phyloP scores from a whole-genome alignment of 2,113 vertebrate species.

The Sinocyclocheilus rhinocerous region DNA sequence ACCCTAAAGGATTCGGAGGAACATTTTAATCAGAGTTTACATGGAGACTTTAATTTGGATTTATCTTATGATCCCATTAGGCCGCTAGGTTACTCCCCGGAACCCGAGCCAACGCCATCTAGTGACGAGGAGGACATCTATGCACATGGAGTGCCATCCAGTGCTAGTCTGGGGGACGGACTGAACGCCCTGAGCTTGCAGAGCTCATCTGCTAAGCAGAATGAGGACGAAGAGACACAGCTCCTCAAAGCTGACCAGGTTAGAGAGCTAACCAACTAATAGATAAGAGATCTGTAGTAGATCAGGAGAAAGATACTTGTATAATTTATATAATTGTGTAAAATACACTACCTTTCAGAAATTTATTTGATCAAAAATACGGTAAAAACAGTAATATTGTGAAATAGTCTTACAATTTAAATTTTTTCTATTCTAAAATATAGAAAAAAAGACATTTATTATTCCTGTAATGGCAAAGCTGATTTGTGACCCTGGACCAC shows the following conservation, averaged over 20 bases:
- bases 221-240: slow-evolving; percentile 66
- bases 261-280: slow-evolving; percentile 14
- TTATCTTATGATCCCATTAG: slow-evolving; percentile 52
- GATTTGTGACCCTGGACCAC: neutral
- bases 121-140: slow-evolving; percentile 98
- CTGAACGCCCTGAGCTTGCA: slow-evolving; percentile 62
- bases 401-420: neutral
- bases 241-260: slow-evolving; percentile 86
- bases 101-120: slow-evolving; percentile 69
- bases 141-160: slow-evolving; percentile 72
- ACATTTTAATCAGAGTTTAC: slow-evolving; percentile 30
- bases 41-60: slow-evolving; percentile 37
- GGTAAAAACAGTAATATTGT: neutral
- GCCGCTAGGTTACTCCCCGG: slow-evolving; percentile 60
- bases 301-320: neutral
- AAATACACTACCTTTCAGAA: neutral
- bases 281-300: neutral
- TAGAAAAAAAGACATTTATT: too few relatives aligned
- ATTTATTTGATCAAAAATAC: neutral
- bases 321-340: neutral
- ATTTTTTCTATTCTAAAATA: too few relatives aligned
- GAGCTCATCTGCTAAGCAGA: slow-evolving; percentile 17
- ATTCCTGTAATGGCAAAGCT: neutral
- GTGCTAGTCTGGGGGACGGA: slow-evolving; percentile 71
- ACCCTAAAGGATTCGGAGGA: slow-evolving; percentile 58